Evolutionary conservation across 2,113 vertebrate species (phyloP).

Genomic region (Origma solitaria): DNA sequence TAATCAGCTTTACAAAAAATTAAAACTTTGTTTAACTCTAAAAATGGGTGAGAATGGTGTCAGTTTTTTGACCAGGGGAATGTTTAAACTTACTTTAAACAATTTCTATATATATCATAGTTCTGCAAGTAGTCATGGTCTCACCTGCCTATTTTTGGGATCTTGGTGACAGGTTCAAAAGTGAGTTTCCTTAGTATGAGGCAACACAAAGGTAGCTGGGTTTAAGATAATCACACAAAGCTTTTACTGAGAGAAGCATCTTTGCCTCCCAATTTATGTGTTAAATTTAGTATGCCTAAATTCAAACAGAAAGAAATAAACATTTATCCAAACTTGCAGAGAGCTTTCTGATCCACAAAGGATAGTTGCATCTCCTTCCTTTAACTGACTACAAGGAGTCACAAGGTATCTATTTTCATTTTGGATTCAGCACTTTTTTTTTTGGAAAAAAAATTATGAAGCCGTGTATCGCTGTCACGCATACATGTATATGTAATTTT

Average conservation of each 20-base stretch:
- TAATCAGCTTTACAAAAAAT: not conserved
- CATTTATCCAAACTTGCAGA: not conserved
- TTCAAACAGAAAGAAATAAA: not conserved
- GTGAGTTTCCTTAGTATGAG: not conserved
- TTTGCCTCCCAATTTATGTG: not conserved
- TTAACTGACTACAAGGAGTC: not conserved
- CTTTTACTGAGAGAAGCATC: not conserved
- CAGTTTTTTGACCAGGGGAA: not conserved
- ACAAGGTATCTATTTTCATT: not conserved
- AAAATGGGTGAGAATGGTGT: not conserved
- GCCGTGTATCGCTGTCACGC: not conserved
- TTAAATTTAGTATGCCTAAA: not conserved
- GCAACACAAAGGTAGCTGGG: not conserved
- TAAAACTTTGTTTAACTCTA: not conserved
- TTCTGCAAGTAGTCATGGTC: not conserved
- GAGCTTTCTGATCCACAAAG: not conserved
- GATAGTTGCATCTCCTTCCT: not conserved
- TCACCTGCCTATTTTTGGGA: not conserved
- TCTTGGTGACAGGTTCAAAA: not conserved
- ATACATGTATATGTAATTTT: not conserved
- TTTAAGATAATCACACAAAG: not conserved
- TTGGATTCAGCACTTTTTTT: not conserved
- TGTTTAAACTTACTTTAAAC: not conserved
- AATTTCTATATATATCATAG: not conserved
- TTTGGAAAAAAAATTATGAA: not conserved